Percentiles rank a stretch among this genome's conserved stretches.
Conservation (phyloP, 2,888 invertebrate genomes). For the Callinectes sapidus region DNA sequence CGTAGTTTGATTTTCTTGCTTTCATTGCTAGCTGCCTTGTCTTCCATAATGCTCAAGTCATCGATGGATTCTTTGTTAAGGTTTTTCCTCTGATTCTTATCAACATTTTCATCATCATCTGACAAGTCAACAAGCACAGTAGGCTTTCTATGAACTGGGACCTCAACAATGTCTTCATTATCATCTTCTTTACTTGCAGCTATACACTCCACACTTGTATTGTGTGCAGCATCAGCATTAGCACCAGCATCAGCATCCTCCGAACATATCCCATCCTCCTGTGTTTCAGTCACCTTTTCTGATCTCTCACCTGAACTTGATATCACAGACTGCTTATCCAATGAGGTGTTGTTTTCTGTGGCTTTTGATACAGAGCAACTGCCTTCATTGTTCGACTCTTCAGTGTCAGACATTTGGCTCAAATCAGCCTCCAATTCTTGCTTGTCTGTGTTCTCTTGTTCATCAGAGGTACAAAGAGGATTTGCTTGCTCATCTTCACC, state of each 20-base stretch:
- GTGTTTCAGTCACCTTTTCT: not conserved
- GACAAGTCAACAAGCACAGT: constrained; percentile 56
- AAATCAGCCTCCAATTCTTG: not conserved
- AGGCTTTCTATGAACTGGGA: constrained; percentile 56
- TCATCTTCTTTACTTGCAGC: not conserved
- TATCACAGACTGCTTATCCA: not conserved
- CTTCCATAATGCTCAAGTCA: constrained; percentile 37
- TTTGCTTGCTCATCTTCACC: not conserved
- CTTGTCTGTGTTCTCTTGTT: constrained; percentile 14
- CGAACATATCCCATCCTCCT: not conserved
- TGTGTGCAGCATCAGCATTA: not conserved
- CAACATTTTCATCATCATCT: constrained; percentile 51
- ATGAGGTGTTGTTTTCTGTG: not conserved
- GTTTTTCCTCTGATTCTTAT: not conserved
- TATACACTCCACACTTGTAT: not conserved
- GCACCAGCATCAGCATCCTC: not conserved
- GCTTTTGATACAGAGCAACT: not conserved
- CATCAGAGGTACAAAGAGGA: not conserved
- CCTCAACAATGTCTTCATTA: constrained; percentile 60
- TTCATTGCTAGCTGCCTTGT: constrained; percentile 3
- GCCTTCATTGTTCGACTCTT: not conserved
- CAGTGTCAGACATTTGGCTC: not conserved
- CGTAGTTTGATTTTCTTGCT: constrained; percentile 58
- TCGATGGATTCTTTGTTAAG: not conserved
- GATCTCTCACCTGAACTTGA: not conserved